A percentile compares a stretch with the other conserved stretches of the same genome.
Evolutionary conservation across 2,888 invertebrate genomes (phyloP).

Genomic region (Apotomis capreana): DNA sequence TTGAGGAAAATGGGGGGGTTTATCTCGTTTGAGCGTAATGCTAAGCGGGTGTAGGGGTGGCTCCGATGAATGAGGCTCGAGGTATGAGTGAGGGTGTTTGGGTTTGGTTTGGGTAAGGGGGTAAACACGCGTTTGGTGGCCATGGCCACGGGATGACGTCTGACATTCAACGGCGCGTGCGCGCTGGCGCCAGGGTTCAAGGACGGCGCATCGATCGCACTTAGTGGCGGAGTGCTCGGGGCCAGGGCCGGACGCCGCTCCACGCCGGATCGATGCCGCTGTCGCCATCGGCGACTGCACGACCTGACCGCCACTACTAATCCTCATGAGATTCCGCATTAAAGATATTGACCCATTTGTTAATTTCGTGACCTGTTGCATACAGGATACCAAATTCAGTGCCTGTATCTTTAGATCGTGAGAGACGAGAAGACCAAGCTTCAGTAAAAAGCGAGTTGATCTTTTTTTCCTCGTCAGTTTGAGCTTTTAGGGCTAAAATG

Average conservation of each 20-base stretch:
- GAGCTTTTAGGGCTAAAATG: too few species aligned
- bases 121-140: conserved; percentile 69
- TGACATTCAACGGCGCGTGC: conserved; percentile 69
- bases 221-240: conserved; percentile 61
- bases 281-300: conserved; percentile 17
- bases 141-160: conserved; percentile 78
- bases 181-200: conserved; percentile 70
- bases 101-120: conserved; percentile 51
- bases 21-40: conserved; percentile 31
- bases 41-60: conserved; percentile 44
- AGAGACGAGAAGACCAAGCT: too few species aligned
- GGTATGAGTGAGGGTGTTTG: conserved; percentile 42
- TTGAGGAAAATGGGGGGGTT: conserved; percentile 9
- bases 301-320: background rate
- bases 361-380: background rate
- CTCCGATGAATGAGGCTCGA: conserved; percentile 59
- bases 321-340: too few species aligned
- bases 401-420: too few species aligned
- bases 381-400: background rate
- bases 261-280: conserved; percentile 58
- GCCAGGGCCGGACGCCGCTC: conserved; percentile 70
- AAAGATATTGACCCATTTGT: too few species aligned
- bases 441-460: too few species aligned
- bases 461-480: too few species aligned
- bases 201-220: conserved; percentile 73